phyloP scores from a whole-genome alignment of 2,888 invertebrate species.

The Drosophila mimetica region DNA sequence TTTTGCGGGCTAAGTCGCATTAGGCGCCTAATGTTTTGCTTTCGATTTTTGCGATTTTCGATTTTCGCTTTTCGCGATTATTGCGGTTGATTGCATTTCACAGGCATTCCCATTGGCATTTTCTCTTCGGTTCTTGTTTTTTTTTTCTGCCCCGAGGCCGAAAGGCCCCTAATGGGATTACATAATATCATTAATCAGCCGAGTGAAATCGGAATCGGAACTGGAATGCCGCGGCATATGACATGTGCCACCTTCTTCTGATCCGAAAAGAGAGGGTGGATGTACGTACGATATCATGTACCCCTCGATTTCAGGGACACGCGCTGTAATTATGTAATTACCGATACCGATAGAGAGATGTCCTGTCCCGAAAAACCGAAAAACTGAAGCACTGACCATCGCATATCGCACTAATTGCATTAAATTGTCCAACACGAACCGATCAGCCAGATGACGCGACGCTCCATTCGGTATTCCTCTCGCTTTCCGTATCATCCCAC shows the following conservation, averaged over 20 bases:
- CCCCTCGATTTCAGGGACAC: conserved; percentile 47
- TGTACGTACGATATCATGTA: neutral
- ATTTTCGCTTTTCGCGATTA: conserved; percentile 61
- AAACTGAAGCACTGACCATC: conserved; percentile 15
- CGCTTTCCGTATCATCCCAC: conserved; percentile 23
- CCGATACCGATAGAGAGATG: conserved; percentile 45
- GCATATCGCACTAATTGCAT: conserved; percentile 77
- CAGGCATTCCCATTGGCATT: neutral
- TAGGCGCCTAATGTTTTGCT: conserved; percentile 59
- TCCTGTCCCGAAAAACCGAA: no score
- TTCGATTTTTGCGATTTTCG: conserved; percentile 35
- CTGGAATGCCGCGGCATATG: conserved; percentile 25
- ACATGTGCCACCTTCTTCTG: conserved; percentile 34
- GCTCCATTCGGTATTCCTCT: conserved; percentile 2
- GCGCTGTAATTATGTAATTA: conserved; percentile 64
- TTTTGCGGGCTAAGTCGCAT: conserved; percentile 50
- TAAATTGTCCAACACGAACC: conserved; percentile 67
- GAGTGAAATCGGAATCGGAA: conserved; percentile 53
- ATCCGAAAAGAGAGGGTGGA: neutral
- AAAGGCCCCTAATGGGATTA: conserved; percentile 67
- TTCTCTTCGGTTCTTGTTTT: conserved; percentile 11
- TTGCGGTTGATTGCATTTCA: conserved; percentile 67
- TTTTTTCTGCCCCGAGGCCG: conserved; percentile 38
- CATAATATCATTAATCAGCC: conserved; percentile 75
- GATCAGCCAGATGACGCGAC: conserved; percentile 70